Base-by-base conservation (phyloP, 2,797 vertebrate genomes). In the Aeoliscus strigatus region DNA sequence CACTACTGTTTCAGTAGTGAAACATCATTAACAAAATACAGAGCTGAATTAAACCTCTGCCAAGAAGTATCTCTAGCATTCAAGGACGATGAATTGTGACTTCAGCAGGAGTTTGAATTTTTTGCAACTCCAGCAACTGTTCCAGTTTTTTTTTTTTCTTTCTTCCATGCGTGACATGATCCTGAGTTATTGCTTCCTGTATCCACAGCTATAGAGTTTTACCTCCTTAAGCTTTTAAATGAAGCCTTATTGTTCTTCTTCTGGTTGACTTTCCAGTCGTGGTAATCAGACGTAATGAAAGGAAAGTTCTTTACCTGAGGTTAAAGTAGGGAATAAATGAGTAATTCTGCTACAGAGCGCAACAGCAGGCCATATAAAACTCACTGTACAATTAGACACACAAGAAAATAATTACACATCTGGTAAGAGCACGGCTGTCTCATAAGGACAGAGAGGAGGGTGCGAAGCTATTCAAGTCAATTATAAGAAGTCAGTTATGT, bases 371-470 rank as follows among this genome's bases (percentile, higher is more conserved):
- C 80, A 63, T 72, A 77, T 79, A 74, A 86, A 89, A 80, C 73
- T 51, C 59, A 73, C 70, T 51, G 64, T 75, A 39, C 83, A 88
- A 87, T 87, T 86, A 88, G 68, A 80, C 73, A 54, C 83, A 85
- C 79, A 65, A 79, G 81, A 85, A 86, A 84, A 87, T 81, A 84
- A 87, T 82, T 74, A 75, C 51, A 75, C 77, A 80, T 86, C 82
- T 86, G 80, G 78, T 73, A 50, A 57, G 68, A 72, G 75, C 41
- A 28, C 42, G 52, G 60, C 74, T 56, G 34, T 80, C 75, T 74
- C 81, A 76, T 81, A 80, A 75, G 79, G 59, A 61, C 68, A 52
- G 62, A 73, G 66, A 69, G 61, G 66, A 74, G 72, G 66, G 75
- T 36, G 81, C 53, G 35, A 81, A 70, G 81, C 72, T 73, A 77